Percentiles rank a stretch among this genome's conserved stretches.
Conservation (phyloP, 30 jellyfish, hydroid and myxozoan genomes). For the Turritopsis rubra region DNA sequence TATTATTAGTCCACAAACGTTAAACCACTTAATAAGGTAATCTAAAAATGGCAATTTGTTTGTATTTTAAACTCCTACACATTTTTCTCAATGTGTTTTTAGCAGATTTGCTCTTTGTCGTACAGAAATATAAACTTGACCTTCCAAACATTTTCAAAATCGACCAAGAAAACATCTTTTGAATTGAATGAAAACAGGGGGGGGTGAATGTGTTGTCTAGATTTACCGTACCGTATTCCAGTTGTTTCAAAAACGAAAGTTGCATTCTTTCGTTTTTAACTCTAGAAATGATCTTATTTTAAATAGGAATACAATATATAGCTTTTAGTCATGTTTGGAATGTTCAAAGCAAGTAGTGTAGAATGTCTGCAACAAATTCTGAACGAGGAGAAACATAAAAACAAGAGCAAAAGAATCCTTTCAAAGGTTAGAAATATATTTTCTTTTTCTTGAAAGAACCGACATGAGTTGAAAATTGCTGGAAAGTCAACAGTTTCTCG, state of each 20-base stretch:
- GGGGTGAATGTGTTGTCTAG: not conserved
- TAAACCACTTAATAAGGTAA: not conserved
- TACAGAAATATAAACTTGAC: not conserved
- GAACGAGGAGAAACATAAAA: not conserved
- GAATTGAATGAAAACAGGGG: not conserved
- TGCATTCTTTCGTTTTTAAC: not conserved
- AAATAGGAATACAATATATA: not conserved
- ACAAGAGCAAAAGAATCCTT: not conserved
- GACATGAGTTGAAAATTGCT: not conserved
- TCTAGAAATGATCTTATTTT: not conserved
- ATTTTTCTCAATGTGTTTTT: not conserved
- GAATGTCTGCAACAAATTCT: slow-evolving; percentile 11
- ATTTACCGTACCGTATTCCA: no score
- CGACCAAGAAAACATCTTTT: not conserved
- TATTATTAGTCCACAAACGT: not conserved
- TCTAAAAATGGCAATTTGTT: not conserved
- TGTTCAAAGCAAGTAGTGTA: slow-evolving; percentile 11
- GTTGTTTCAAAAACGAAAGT: no score
- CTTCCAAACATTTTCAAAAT: not conserved
- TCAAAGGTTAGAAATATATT: not conserved
- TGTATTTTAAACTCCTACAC: not conserved
- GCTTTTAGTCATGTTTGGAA: not conserved
- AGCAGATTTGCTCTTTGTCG: not conserved
- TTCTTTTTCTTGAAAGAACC: not conserved
- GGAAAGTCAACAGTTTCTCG: not conserved